Conservation (phyloP, 1,140 invertebrate genomes). For the Hyphantria cunea region DNA sequence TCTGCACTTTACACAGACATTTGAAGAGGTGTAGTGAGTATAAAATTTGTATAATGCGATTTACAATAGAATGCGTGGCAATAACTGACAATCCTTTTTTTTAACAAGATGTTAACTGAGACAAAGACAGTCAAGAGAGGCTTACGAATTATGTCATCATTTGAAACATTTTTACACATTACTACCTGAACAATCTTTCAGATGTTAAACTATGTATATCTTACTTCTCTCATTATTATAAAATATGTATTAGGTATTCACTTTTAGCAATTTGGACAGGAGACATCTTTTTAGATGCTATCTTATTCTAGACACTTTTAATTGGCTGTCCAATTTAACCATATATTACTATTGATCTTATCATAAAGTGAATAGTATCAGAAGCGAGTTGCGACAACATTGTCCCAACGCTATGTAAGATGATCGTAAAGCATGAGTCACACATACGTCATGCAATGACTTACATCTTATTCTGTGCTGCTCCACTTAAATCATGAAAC, state of each 20-base stretch:
- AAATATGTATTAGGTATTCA: constrained; percentile 1
- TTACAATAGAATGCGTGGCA: neutral
- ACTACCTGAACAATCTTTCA: constrained; percentile 14
- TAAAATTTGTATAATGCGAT: too few relatives aligned
- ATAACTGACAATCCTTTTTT: neutral
- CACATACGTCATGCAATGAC: neutral
- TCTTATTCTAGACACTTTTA: constrained; percentile 22
- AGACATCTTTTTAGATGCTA: constrained; percentile 22
- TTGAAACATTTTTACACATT: constrained; percentile 31
- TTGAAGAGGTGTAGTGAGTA: too few relatives aligned
- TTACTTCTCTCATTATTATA: constrained; percentile 11
- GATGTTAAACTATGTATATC: constrained; percentile 11
- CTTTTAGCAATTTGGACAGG: constrained; percentile 22
- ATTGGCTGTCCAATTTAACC: constrained; percentile 4
- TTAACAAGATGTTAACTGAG: neutral
- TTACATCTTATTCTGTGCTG: constrained; percentile 49
- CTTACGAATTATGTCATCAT: constrained; percentile 13
- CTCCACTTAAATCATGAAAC: constrained; percentile 51
- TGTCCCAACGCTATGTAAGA: neutral
- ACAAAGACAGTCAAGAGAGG: constrained; percentile 9
- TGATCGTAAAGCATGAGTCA: constrained; percentile 5
- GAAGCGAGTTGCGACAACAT: constrained; percentile 18
- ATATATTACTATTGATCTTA: constrained; percentile 15
- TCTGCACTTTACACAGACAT: too few relatives aligned
- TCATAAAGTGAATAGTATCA: constrained; percentile 17